phyloP scores from a whole-genome alignment of 2,888 invertebrate genomes.

The Athalia circularis region DNA sequence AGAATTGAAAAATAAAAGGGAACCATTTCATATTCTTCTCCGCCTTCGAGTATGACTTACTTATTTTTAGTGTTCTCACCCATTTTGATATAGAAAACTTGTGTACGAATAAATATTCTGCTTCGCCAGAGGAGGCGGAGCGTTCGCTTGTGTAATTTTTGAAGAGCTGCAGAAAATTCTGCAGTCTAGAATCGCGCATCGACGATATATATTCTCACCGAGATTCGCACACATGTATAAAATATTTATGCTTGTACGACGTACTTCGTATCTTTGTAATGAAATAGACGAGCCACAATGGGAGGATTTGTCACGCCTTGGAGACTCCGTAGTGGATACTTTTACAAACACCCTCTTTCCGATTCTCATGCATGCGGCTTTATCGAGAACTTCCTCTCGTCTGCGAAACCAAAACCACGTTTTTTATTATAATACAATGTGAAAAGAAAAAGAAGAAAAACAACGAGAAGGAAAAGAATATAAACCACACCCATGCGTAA shows the following conservation, averaged over 20 bases:
- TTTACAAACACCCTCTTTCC: slow-evolving; percentile 22
- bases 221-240: no score
- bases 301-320: slow-evolving; percentile 64
- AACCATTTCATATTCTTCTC: no score
- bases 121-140: no score
- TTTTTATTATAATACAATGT: not conserved
- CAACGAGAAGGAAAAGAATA: no score
- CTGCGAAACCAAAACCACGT: not conserved
- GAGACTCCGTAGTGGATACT: slow-evolving; percentile 46
- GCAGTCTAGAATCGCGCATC: slow-evolving; percentile 63
- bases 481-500: no score
- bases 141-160: not conserved
- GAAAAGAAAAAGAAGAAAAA: no score
- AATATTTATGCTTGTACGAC: no score
- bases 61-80: no score
- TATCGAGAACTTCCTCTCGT: not conserved
- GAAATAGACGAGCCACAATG: slow-evolving; percentile 55
- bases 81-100: no score
- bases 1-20: no score
- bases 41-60: no score
- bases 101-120: no score
- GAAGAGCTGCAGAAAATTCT: not conserved
- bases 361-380: not conserved
- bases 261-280: slow-evolving; percentile 24
- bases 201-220: slow-evolving; percentile 48